These are phyloP conservation scores for Dendroctonus valens DNA, from an alignment of 1,140 invertebrate genomes.

Conservation along the genomic window DNA sequence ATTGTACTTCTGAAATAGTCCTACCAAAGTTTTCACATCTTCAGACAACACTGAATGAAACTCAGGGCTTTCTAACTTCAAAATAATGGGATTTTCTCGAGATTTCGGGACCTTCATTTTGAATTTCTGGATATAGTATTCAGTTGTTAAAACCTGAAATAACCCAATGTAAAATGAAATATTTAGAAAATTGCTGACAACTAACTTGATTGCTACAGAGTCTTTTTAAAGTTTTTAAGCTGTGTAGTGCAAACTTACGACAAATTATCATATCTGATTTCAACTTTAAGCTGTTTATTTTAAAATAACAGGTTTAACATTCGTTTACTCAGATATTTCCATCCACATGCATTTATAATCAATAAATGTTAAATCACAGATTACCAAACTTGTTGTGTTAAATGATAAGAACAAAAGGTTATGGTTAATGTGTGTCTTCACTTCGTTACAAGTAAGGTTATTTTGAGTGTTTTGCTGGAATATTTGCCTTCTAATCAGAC, in stretches of 20 bases:
- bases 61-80: slow-evolving; percentile 65
- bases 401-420: too few species aligned
- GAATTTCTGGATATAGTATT: slow-evolving; percentile 15
- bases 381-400: too few species aligned
- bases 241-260: not conserved
- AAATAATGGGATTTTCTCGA: slow-evolving; percentile 66
- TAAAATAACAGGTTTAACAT: not conserved
- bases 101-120: slow-evolving; percentile 51
- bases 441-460: too few species aligned
- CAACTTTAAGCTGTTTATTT: not conserved
- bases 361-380: too few species aligned
- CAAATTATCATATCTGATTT: slow-evolving; percentile 2
- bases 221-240: not conserved
- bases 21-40: slow-evolving; percentile 67
- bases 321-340: not conserved
- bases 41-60: slow-evolving; percentile 82
- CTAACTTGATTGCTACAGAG: not conserved
- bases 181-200: not conserved
- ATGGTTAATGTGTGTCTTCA: too few species aligned
- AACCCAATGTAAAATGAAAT: not conserved
- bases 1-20: slow-evolving; percentile 77
- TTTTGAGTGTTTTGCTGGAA: too few species aligned
- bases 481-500: too few species aligned
- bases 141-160: not conserved
- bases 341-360: too few species aligned